Base-by-base conservation (phyloP, 2,113 vertebrate genomes). In the Barbus barbus region DNA sequence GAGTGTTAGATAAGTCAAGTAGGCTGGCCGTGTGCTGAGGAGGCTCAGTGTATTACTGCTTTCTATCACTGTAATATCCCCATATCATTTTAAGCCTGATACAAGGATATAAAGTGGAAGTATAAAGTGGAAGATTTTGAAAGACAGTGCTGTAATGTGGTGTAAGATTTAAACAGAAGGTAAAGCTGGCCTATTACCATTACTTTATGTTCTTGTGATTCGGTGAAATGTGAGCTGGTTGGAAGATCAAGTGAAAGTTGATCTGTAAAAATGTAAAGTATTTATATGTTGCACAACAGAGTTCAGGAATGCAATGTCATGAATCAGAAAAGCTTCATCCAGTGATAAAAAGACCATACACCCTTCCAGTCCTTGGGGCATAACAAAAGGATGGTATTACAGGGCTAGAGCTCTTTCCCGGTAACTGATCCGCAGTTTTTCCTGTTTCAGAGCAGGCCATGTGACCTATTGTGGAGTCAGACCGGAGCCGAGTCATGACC, bases 371-470 rank as follows among this genome's bases (percentile, higher is more conserved):
- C 65, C n/a, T n/a, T n/a, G n/a, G n/a, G n/a, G n/a, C 38, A 85
- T 38, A 41, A 83, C 33, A 71, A 67, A 74, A 60, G 82, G 61
- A 82, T 83, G 65, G 86, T 24, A 71, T 90, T 84, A 87, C 74
- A 85, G 72, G 1, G 9, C 28, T 58, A 76, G 74, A 73, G 78
- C 82, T 85, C 85, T 83, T 87, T 87, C 61, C 36, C 9, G 74
- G 83, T 85, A 89, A 85, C 46, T 36, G 85, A 87, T 84, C 78
- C 44, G 20, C 16, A 61, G 60, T 46, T 84, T 85, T 84, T 63
- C 67, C 69, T 77, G 60, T 61, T 86, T 33, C 65, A 67, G 20
- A 77, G 60, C 58, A 72, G 63, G 83, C 76, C 81, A 79, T 63
- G 31, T 72, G 33, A 60, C 76, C 61, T 28, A 83, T 78, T 77